phyloP scores from a whole-genome alignment of 1,140 invertebrate species.

The Brachionus paranguensis region DNA sequence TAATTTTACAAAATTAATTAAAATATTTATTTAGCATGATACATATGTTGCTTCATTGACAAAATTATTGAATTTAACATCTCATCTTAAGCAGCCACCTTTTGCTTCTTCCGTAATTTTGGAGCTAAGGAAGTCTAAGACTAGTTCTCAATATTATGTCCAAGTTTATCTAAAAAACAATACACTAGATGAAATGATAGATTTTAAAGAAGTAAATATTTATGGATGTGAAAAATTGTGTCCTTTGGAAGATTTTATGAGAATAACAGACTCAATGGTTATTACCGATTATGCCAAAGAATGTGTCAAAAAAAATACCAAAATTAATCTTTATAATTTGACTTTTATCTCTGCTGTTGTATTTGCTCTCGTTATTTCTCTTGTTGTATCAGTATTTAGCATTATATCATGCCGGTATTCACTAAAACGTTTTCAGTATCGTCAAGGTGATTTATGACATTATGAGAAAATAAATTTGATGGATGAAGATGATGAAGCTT shows the following conservation, averaged over 20 bases:
- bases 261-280: background rate
- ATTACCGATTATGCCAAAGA: background rate
- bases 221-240: constrained; percentile 32
- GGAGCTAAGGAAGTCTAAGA: background rate
- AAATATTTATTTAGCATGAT: constrained; percentile 17
- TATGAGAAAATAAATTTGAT: constrained; percentile 41
- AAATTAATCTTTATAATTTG: background rate
- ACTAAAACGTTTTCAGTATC: background rate
- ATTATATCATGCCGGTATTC: background rate
- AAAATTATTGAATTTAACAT: constrained; percentile 8
- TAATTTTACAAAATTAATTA: background rate
- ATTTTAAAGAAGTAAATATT: constrained; percentile 7
- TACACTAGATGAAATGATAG: background rate
- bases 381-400: background rate
- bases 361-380: background rate
- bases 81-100: constrained; percentile 10
- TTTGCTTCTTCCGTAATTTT: background rate
- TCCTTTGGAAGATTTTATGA: constrained; percentile 30
- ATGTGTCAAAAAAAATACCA: background rate
- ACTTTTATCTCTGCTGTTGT: background rate
- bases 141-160: constrained; percentile 8
- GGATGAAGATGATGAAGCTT: constrained; percentile 17
- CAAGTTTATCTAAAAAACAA: constrained; percentile 36
- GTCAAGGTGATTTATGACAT: constrained; percentile 19
- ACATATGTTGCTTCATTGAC: constrained; percentile 25